Percentiles rank a stretch among this genome's conserved stretches.
Evolutionary conservation across 2,888 invertebrate genomes (phyloP).

Genomic region (Dione vanillae): DNA sequence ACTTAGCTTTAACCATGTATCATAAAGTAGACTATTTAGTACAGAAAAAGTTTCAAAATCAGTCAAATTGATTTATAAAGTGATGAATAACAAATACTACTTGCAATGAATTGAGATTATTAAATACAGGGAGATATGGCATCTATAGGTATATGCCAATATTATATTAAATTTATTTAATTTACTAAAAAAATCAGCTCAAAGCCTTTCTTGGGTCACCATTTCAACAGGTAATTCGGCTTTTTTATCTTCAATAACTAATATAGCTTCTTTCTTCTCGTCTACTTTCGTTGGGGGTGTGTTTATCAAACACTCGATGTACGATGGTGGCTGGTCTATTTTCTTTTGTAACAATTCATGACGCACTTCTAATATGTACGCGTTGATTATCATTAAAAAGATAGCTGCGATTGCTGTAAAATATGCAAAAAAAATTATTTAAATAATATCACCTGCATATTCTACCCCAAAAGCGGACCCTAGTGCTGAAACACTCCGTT

Average conservation of each 20-base stretch:
- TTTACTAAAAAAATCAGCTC: conserved; percentile 9
- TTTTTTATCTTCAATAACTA: conserved; percentile 38
- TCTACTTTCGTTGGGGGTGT: conserved; percentile 31
- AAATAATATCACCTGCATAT: too few relatives aligned
- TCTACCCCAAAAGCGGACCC: too few relatives aligned
- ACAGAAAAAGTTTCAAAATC: not conserved
- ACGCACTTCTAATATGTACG: conserved; percentile 57
- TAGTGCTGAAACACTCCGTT: too few relatives aligned
- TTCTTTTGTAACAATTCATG: conserved; percentile 53
- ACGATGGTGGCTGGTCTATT: conserved; percentile 65
- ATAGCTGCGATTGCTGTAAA: conserved; percentile 59
- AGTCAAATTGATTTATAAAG: not conserved
- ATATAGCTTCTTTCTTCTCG: conserved; percentile 41
- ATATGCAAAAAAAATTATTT: not conserved
- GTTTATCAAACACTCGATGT: conserved; percentile 65
- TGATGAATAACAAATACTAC: not conserved
- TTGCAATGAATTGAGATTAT: not conserved
- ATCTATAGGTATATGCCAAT: not conserved
- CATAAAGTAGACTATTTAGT: not conserved
- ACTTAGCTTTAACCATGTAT: not conserved
- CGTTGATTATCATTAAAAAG: conserved; percentile 58
- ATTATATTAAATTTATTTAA: conserved; percentile 1
- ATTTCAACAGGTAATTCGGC: conserved; percentile 28
- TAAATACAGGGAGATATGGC: not conserved
- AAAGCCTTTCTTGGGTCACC: conserved; percentile 15